A percentile compares a stretch with the other conserved stretches of the same genome.
Evolutionary conservation across 2,797 vertebrate genomes (phyloP).

Genomic region (Vireo griseus): DNA sequence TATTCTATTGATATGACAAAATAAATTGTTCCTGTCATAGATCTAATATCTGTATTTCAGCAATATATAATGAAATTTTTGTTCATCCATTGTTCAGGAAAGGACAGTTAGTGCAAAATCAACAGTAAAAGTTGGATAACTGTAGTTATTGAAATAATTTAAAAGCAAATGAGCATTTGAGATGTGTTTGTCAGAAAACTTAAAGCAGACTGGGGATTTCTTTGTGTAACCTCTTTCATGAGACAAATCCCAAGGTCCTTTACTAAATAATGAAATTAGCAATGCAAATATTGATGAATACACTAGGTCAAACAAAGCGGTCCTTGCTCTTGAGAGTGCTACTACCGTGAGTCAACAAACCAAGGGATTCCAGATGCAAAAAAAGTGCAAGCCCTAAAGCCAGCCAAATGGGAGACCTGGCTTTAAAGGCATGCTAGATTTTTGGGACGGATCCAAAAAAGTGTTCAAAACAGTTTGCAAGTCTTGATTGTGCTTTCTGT

Average conservation of each 20-base stretch:
- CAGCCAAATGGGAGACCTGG: background rate
- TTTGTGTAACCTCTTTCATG: background rate
- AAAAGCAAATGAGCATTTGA: background rate
- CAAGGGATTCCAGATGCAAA: conserved; percentile 14
- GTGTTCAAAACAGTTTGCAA: background rate
- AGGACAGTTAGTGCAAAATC: background rate
- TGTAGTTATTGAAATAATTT: background rate
- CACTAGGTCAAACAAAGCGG: conserved; percentile 8
- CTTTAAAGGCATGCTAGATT: background rate
- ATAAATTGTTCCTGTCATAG: background rate
- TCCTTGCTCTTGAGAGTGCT: background rate
- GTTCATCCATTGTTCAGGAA: background rate
- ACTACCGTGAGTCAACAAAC: background rate
- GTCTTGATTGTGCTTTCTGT: background rate
- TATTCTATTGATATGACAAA: background rate
- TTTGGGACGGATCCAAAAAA: background rate
- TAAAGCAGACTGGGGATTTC: background rate
- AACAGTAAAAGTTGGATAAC: background rate
- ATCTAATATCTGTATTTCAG: background rate
- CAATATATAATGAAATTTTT: background rate
- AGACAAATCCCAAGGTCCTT: background rate
- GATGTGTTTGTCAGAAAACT: background rate
- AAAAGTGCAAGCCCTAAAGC: background rate
- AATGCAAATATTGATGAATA: conserved; percentile 36
- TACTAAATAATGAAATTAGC: conserved; percentile 45